phyloP scores from a whole-genome alignment of 2,888 invertebrate genomes.

The Oligia strigilis region DNA sequence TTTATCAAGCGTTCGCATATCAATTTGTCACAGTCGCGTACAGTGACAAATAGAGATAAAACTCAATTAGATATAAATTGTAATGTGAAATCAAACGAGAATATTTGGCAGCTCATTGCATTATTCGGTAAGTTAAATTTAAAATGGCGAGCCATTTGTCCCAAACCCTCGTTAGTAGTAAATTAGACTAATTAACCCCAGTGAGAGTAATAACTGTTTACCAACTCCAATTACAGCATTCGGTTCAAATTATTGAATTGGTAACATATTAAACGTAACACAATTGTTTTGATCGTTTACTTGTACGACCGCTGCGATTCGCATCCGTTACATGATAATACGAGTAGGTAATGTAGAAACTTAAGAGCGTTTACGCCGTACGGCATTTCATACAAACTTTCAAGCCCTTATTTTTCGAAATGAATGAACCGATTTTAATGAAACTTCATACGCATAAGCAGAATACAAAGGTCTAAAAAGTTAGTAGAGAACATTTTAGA shows the following conservation, averaged over 20 bases:
- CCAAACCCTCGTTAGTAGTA: slow-evolving; percentile 70
- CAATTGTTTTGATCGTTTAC: slow-evolving; percentile 62
- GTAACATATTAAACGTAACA: slow-evolving; percentile 59
- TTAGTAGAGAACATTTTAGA: no score
- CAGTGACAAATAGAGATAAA: slow-evolving; percentile 31
- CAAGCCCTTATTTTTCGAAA: no score
- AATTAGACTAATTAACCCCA: slow-evolving; percentile 76
- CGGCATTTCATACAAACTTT: no score
- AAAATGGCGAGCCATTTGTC: slow-evolving; percentile 64
- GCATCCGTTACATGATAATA: slow-evolving; percentile 5
- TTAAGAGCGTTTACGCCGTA: no score
- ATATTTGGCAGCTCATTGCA: slow-evolving; percentile 43
- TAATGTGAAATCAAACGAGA: slow-evolving; percentile 44
- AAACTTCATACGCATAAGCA: no score
- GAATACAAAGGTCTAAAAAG: no score
- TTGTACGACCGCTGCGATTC: slow-evolving; percentile 35
- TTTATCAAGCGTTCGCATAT: slow-evolving; percentile 34
- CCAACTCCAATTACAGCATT: slow-evolving; percentile 73
- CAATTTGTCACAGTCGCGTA: slow-evolving; percentile 36
- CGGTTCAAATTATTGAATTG: slow-evolving; percentile 70
- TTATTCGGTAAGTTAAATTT: slow-evolving; percentile 52
- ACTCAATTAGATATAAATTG: slow-evolving; percentile 49
- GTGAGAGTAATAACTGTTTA: slow-evolving; percentile 78
- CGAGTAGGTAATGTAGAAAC: not conserved
- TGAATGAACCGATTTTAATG: no score